phyloP scores from a whole-genome alignment of 1,140 invertebrate species.

The Himalopsyche phryganea region DNA sequence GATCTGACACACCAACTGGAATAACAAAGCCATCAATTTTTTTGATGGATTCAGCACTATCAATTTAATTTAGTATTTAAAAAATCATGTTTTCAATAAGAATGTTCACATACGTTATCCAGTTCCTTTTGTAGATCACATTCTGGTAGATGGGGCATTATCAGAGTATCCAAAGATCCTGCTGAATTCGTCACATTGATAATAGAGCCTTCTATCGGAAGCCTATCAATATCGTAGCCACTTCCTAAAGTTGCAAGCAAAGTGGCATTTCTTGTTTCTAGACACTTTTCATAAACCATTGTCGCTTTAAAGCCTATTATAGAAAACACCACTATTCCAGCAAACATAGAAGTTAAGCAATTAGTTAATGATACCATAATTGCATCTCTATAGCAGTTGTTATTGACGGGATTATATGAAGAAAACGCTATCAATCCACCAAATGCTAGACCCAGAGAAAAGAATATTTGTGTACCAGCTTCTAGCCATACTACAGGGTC shows the following conservation, averaged over 20 bases:
- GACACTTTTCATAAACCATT: constrained; percentile 75
- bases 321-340: constrained; percentile 96
- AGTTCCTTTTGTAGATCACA: constrained; percentile 84
- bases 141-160: constrained; percentile 64
- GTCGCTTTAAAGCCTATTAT: constrained; percentile 95
- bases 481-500: constrained; percentile 94
- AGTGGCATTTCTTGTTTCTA: constrained; percentile 61
- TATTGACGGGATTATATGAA: constrained; percentile 94
- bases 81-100: constrained; percentile 3
- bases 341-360: constrained; percentile 95
- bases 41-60: no score
- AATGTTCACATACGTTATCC: constrained; percentile 70
- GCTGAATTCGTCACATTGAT: constrained; percentile 56
- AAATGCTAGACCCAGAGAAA: constrained; percentile 91
- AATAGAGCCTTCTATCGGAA: constrained; percentile 54
- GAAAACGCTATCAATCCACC: constrained; percentile 93
- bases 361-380: constrained; percentile 93
- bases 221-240: constrained; percentile 43
- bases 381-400: constrained; percentile 93
- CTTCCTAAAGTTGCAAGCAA: constrained; percentile 56
- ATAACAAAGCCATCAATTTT: no score
- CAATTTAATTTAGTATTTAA: no score
- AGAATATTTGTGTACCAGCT: constrained; percentile 97
- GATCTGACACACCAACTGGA: no score
- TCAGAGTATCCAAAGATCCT: constrained; percentile 54